Base-by-base conservation (phyloP, 2,888 invertebrate genomes). In the Palloptera scutellata region DNA sequence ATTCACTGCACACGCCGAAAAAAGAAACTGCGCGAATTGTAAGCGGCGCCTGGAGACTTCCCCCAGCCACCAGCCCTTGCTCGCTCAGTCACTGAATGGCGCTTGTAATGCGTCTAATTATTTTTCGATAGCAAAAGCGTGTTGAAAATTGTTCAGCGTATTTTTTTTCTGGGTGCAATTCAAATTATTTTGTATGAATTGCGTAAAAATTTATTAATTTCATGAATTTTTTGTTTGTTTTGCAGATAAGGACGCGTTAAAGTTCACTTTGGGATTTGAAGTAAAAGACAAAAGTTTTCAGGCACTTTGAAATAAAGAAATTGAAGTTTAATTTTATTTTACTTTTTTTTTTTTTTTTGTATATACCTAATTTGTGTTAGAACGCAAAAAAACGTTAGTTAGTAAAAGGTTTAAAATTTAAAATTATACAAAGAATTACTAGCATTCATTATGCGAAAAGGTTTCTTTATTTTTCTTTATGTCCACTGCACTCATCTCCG, bases 1-100 rank as follows among this genome's bases (percentile, higher is more conserved):
- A 42, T 64, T 64, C 68, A 71, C 72, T 41, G 70, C 70, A 72
- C 73, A 75, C 72, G 72, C 72, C 70, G 64, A 55, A 61, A 60
- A 71, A 78, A 77, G 73, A 72, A 78, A 73, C 72, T 78, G 66
- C 76, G 69, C 64, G 57, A 59, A 68, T 48, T 45, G 15, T 15
- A 63, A 17, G 48, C 13, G 4, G n/a, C 51, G 17, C 40, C 51
- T 40, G n/a, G 55, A 9, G 48, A n/a, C 20, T 17, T 40, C 41
- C 1, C n/a, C 41, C n/a, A 2, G 64, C 58, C 41, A n/a, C n/a
- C n/a, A n/a, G n/a, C n/a, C n/a, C n/a, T 5, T 48, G 48, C n/a
- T 48, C 48, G 48, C n/a, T 48, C 48, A 13, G 5, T 13, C 48
- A 13, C 15, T 48, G 48, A 64, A 58, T 61, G 43, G 52, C 53